These are phyloP conservation scores for Timema podura DNA, from an alignment of 2,888 invertebrate species.

Conservation along the genomic window DNA sequence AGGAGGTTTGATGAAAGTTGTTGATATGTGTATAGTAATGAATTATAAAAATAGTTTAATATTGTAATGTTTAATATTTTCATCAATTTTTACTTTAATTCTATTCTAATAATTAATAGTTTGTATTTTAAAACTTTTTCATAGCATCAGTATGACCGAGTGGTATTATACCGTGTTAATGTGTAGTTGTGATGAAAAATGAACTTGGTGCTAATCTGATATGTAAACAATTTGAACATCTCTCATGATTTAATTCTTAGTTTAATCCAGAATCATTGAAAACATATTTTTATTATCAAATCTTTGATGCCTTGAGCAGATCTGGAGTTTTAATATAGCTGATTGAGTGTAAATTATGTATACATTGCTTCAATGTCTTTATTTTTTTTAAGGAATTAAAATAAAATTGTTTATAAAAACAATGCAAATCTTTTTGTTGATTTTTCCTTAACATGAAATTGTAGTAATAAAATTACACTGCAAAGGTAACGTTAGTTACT, in stretches of 20 bases:
- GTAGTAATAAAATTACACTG: constrained; percentile 14
- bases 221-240: not conserved
- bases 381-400: constrained; percentile 17
- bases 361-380: constrained; percentile 23
- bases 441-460: constrained; percentile 21
- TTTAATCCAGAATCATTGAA: too few relatives aligned
- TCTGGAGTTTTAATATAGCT: constrained; percentile 3
- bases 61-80: too few relatives aligned
- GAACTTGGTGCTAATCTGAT: constrained; percentile 8
- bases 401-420: not conserved
- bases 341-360: constrained; percentile 9
- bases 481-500: constrained; percentile 14
- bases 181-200: not conserved
- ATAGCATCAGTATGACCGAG: too few relatives aligned
- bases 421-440: constrained; percentile 16
- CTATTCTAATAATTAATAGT: too few relatives aligned
- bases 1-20: too few relatives aligned
- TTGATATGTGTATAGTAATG: too few relatives aligned
- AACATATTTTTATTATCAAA: too few relatives aligned
- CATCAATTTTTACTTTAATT: too few relatives aligned
- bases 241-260: not conserved
- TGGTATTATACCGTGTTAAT: too few relatives aligned
- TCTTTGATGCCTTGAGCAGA: too few relatives aligned
- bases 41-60: too few relatives aligned
- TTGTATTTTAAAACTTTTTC: too few relatives aligned